Base-by-base conservation (phyloP, 1,140 invertebrate genomes). In the Stegodyphus dumicola region DNA sequence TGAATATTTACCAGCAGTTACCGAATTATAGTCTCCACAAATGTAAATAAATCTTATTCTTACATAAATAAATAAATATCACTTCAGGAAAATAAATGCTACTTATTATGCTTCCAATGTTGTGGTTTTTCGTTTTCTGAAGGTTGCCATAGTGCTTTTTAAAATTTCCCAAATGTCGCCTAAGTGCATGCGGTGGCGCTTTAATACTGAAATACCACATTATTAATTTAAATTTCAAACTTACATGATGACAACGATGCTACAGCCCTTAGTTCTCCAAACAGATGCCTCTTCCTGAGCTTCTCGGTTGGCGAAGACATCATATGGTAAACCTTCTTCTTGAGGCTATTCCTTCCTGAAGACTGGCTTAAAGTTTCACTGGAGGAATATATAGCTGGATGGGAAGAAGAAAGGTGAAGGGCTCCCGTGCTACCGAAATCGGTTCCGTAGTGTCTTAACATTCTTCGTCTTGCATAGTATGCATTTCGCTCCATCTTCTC, bases 241-340 rank as follows among this genome's bases (percentile, higher is more conserved):
- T 84, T 69, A 84, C 80, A 13, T 7, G 80, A 84, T 6, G 80
- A 84, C 6, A 84, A 53, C 3, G 80, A 84, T 13, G 80, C 80
- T 5, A 76, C 80, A 17, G 80, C 70, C 54, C 80, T 75, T 10
- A 84, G 73, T 11, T 84, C 80, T 7, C 80, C 80, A 4, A 74
- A 56, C 17, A 76, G 49, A n/a, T 84, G 71, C 9, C 18, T 75
- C 51, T 84, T 75, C 52, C 56, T 75, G 15, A 76, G 48, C 6
- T 56, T 66, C 13, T 15, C 2, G 15, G 54, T 74, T 13, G 71
- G 80, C 13, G 73, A 54, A 6, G 71, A 67, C 17, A 76, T 49
- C 6, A 76, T 52, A 9, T 75, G 80, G 1, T 48, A 7, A 0
- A 84, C 71, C 48, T 49, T 84, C 17, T 33, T 6, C 9, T 76